phyloP scores from a whole-genome alignment of 2,888 invertebrate species.

The Drosophila cognata region DNA sequence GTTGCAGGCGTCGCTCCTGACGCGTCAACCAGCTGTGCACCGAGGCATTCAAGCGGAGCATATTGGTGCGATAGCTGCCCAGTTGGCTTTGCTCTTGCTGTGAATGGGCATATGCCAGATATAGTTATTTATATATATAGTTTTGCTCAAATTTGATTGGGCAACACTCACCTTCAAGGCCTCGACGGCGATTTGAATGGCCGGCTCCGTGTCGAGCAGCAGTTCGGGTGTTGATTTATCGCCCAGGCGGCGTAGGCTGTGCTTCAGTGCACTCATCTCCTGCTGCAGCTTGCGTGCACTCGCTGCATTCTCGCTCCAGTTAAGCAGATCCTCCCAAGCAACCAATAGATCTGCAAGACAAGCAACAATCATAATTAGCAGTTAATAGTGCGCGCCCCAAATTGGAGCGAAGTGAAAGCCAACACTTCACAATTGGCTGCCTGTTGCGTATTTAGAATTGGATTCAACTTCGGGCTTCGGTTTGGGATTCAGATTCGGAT shows the following conservation, averaged over 20 bases:
- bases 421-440: conserved; percentile 21
- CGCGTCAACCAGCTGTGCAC: conserved; percentile 85
- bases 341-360: conserved; percentile 83
- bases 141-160: neutral
- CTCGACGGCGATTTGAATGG: conserved; percentile 85
- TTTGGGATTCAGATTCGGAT: conserved; percentile 9
- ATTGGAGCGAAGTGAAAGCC: conserved; percentile 36
- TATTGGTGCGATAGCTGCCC: conserved; percentile 85
- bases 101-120: neutral
- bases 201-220: conserved; percentile 84
- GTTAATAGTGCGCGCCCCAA: conserved; percentile 40
- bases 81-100: conserved; percentile 84
- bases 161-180: conserved; percentile 81
- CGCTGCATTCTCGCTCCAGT: conserved; percentile 85
- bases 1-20: conserved; percentile 84
- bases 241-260: conserved; percentile 83
- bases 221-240: conserved; percentile 80
- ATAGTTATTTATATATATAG: neutral
- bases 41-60: conserved; percentile 85
- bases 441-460: neutral
- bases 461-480: neutral
- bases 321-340: conserved; percentile 85
- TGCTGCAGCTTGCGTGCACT: conserved; percentile 85
- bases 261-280: conserved; percentile 85
- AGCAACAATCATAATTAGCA: conserved; percentile 11